phyloP scores from a whole-genome alignment of 2,797 vertebrate genomes.

The Apogon talboti region DNA sequence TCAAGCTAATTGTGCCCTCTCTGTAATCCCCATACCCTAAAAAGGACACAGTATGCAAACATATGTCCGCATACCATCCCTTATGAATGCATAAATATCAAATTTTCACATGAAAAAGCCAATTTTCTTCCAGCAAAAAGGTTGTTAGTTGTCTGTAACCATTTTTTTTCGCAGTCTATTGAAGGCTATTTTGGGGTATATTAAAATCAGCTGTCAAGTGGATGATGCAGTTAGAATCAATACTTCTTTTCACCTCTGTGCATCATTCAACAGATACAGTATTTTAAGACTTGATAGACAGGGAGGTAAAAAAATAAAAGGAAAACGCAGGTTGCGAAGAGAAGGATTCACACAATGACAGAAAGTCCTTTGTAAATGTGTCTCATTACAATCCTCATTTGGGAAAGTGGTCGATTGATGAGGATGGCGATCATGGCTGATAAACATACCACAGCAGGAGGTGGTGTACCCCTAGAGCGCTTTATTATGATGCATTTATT shows the following conservation, averaged over 20 bases:
- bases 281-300: slow-evolving; percentile 53
- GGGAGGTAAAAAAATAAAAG: slow-evolving; percentile 25
- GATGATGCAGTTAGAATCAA: slow-evolving; percentile 23
- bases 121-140: background rate
- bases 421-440: too few relatives aligned
- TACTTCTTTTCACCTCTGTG: slow-evolving; percentile 36
- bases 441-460: too few relatives aligned
- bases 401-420: slow-evolving; percentile 19
- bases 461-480: too few relatives aligned
- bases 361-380: slow-evolving; percentile 56
- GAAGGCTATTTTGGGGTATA: slow-evolving; percentile 28
- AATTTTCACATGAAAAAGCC: slow-evolving; percentile 14
- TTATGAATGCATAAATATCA: slow-evolving; percentile 6
- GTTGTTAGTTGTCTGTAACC: slow-evolving; percentile 11
- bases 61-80: slow-evolving; percentile 20
- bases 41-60: slow-evolving; percentile 62
- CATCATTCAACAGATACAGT: slow-evolving; percentile 30
- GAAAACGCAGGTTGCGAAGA: slow-evolving; percentile 41
- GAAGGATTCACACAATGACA: slow-evolving; percentile 73
- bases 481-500: too few relatives aligned
- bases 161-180: slow-evolving; percentile 18
- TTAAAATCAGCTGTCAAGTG: slow-evolving; percentile 60
- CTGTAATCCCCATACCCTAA: slow-evolving; percentile 44
- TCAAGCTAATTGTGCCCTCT: slow-evolving; percentile 74
- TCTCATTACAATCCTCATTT: slow-evolving; percentile 53